These are phyloP conservation scores for Rhincodon typus DNA, from an alignment of 2,797 vertebrate species.

Conservation along the genomic window DNA sequence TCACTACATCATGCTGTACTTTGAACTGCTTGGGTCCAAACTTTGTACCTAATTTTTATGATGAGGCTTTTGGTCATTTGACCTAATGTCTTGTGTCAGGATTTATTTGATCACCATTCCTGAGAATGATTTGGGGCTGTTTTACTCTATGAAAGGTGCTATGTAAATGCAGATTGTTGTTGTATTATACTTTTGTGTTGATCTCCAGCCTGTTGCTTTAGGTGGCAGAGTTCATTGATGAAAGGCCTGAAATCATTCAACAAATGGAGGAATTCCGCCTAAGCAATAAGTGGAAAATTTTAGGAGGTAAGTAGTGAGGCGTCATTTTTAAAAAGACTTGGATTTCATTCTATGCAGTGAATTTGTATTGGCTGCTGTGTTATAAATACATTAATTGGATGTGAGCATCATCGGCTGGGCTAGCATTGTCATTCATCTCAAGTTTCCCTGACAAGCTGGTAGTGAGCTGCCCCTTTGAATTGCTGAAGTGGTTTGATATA, in stretches of 20 bases:
- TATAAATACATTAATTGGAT: background rate
- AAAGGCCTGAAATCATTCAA: slow-evolving; percentile 82
- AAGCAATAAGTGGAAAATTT: slow-evolving; percentile 78
- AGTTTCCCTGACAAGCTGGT: background rate
- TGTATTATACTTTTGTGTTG: background rate
- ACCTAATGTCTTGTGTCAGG: background rate
- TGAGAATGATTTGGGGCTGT: background rate
- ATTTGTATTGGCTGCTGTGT: too few species aligned
- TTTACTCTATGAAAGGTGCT: background rate
- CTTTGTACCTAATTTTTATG: background rate
- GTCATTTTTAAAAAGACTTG: background rate
- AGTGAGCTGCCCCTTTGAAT: background rate
- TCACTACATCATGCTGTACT: background rate
- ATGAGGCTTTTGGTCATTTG: background rate
- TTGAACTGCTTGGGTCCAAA: too few species aligned
- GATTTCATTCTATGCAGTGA: background rate
- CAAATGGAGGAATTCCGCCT: slow-evolving; percentile 79
- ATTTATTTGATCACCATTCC: background rate
- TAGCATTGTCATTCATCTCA: background rate
- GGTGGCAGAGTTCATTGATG: slow-evolving; percentile 89
- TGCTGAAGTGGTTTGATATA: background rate
- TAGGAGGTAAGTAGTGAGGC: slow-evolving; percentile 67
- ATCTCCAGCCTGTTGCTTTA: slow-evolving; percentile 44
- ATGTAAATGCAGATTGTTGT: background rate
- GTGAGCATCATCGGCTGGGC: too few species aligned